phyloP scores from a whole-genome alignment of 1,140 invertebrate species.

The Drosophila parabipectinata region DNA sequence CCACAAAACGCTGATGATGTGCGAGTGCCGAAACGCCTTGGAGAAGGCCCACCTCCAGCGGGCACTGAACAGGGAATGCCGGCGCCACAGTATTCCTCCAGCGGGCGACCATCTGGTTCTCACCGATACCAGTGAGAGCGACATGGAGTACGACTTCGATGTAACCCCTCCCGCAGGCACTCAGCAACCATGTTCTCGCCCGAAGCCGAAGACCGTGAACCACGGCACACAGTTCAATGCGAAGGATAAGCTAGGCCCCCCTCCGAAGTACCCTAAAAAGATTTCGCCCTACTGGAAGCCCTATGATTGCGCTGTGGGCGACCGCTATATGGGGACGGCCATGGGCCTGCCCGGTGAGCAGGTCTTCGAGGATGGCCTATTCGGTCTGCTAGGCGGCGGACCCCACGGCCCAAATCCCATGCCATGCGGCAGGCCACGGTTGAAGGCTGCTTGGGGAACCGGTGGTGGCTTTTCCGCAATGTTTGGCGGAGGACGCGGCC shows the following conservation, averaged over 20 bases:
- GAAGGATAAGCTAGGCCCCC: slow-evolving; percentile 21
- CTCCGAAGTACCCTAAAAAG: slow-evolving; percentile 40
- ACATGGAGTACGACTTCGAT: slow-evolving; percentile 74
- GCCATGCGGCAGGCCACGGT: slow-evolving; percentile 29
- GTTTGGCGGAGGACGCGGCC: slow-evolving; percentile 5
- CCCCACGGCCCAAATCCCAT: slow-evolving; percentile 35
- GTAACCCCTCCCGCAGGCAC: slow-evolving; percentile 65
- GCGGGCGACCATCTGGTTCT: slow-evolving; percentile 53
- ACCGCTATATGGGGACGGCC: slow-evolving; percentile 46
- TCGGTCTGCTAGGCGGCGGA: slow-evolving; percentile 38
- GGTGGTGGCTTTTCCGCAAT: slow-evolving; percentile 20
- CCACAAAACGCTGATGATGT: slow-evolving; percentile 61
- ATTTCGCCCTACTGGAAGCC: slow-evolving; percentile 29
- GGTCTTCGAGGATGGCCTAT: slow-evolving; percentile 50
- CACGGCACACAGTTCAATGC: slow-evolving; percentile 61
- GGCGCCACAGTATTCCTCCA: slow-evolving; percentile 34
- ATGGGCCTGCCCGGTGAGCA: slow-evolving; percentile 51
- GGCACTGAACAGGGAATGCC: slow-evolving; percentile 61
- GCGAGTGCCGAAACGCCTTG: slow-evolving; percentile 53
- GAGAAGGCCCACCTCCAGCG: slow-evolving; percentile 54
- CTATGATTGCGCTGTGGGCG: slow-evolving; percentile 55
- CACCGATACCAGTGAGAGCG: slow-evolving; percentile 76
- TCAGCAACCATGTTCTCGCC: slow-evolving; percentile 12
- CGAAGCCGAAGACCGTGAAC: slow-evolving; percentile 21
- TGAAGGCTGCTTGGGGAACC: slow-evolving; percentile 27